A percentile compares a stretch with the other conserved stretches of the same genome.
phyloP scores from a whole-genome alignment of 2,888 invertebrate species.

The Apomyelois bistriatella region DNA sequence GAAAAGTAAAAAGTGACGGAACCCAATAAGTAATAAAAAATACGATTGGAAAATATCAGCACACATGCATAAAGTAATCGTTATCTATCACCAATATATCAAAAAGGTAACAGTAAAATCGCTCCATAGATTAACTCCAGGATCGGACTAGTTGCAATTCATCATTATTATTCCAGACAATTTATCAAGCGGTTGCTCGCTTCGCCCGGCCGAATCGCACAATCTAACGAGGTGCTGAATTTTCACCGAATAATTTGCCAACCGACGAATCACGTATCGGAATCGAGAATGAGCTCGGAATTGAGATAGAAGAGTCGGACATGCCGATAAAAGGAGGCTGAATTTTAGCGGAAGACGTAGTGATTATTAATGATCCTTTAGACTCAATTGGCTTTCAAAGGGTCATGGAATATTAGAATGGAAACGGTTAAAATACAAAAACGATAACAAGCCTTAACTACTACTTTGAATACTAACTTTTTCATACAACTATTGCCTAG shows the following conservation, averaged over 20 bases:
- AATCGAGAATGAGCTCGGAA: constrained; percentile 74
- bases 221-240: constrained; percentile 80
- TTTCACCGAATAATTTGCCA: constrained; percentile 79
- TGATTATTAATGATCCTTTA: constrained; percentile 30
- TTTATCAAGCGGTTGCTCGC: constrained; percentile 79
- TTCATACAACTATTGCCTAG: too few relatives aligned
- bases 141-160: constrained; percentile 75
- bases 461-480: too few relatives aligned
- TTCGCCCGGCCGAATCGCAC: constrained; percentile 71
- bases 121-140: constrained; percentile 65
- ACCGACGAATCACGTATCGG: constrained; percentile 80
- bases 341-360: constrained; percentile 27
- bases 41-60: too few relatives aligned
- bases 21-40: too few relatives aligned
- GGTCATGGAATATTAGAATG: background rate
- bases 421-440: background rate
- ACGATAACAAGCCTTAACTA: background rate
- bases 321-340: constrained; percentile 50
- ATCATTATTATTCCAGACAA: constrained; percentile 81
- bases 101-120: constrained; percentile 41
- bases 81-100: constrained; percentile 13
- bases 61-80: background rate
- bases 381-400: constrained; percentile 1
- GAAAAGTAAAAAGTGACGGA: too few relatives aligned
- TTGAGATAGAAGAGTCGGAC: constrained; percentile 77